Percentiles rank a stretch among this genome's conserved stretches.
These are phyloP conservation scores for Macrobrachium rosenbergii DNA, from an alignment of 1,140 invertebrate genomes.

Conservation along the genomic window DNA sequence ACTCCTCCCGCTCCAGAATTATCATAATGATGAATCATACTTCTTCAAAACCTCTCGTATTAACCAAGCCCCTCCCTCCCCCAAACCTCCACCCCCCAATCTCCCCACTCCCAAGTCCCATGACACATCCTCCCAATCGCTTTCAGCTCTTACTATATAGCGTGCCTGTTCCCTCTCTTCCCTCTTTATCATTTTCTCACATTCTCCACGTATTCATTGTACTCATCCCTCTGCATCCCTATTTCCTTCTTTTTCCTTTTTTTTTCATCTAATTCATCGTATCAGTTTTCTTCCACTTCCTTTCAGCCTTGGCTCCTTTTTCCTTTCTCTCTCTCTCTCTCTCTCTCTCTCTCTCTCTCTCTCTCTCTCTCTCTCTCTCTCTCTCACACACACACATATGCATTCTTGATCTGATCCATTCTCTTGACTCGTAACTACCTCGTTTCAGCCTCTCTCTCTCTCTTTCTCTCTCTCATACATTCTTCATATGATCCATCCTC, in stretches of 20 bases:
- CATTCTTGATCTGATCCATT: not conserved
- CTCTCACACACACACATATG: too few species aligned
- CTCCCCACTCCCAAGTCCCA: not conserved
- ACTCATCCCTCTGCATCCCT: not conserved
- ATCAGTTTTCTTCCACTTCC: too few species aligned
- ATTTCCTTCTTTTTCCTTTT: not conserved
- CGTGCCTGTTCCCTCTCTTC: not conserved
- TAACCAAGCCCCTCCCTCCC: not conserved
- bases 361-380: not conserved
- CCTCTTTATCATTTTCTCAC: not conserved
- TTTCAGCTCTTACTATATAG: not conserved
- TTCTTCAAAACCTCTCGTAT: slow-evolving; percentile 1
- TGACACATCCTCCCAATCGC: not conserved
- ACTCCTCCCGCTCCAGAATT: not conserved
- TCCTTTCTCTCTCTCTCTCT: not conserved
- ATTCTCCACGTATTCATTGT: not conserved
- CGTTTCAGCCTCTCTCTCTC: too few species aligned
- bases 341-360: slow-evolving; percentile 17
- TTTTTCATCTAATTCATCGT: not conserved
- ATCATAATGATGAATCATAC: slow-evolving; percentile 9
- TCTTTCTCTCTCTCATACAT: too few species aligned
- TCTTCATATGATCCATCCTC: not conserved
- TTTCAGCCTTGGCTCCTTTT: too few species aligned
- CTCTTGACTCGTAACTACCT: not conserved
- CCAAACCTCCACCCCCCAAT: not conserved